Evolutionary conservation across 2,888 invertebrate species (phyloP), one percentile per base, ranked within the genome.

Genomic region (Geotrupes spiniger): DNA sequence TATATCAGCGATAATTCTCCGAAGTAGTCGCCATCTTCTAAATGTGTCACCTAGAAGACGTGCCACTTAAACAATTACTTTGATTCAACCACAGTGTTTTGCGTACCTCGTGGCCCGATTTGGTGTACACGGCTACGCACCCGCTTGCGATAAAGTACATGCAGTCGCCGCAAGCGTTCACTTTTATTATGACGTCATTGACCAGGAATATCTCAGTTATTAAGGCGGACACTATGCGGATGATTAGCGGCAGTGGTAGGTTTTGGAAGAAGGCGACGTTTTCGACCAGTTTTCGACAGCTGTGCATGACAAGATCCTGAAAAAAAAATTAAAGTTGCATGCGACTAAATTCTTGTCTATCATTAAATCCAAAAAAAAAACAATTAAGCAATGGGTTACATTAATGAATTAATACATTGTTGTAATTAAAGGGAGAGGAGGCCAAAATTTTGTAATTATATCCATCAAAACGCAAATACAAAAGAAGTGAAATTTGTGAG

Each of bases 141-240:
- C 81, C 81, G 10, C 69, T 73, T 1, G 76, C 76, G 46, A 81
- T 79, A 57, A 80, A 80, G 57, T 78, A 80, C 80, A 81, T 80
- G 42, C 75, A 75, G 47, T 77, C 71, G 0, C 79, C 80, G 1
- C 69, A 60, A 4, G 76, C 74, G 52, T 76, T 74, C 1, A 74
- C 76, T 48, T 73, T 69, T 1, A 79, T 70, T 28, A 81, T 78
- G 1, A 79, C 71, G 54, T 80, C 80, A 51, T 79, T 78, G 1
- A 75, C 71, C 21, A 80, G 60, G 54, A 75, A 79, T 14, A 79
- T 73, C 61, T 79, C 78, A 1, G 75, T 74, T 16, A 63, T 69
- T 4, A 80, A 59, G 28, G 76, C 68, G 0, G 74, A 70, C 1
- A 79, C 78, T 42, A 80, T 78, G 29, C 76, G 63, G 1, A 75